Evolutionary conservation across 2,888 invertebrate species (phyloP), one percentile per base, ranked within the genome.

Genomic region (Clistopyga incitator): DNA sequence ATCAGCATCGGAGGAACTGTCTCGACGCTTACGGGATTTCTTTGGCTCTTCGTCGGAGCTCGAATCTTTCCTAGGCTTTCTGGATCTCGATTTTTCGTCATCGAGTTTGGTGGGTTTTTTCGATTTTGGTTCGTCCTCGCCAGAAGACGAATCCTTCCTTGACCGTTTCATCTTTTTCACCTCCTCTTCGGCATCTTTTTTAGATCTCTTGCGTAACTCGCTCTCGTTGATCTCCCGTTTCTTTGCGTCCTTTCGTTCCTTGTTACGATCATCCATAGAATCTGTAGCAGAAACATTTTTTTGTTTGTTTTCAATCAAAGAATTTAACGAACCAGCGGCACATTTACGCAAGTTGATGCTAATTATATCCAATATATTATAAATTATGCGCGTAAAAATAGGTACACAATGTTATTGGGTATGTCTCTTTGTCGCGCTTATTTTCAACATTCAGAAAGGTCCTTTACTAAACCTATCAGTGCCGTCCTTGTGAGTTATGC

Each of bases 11-110:
- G 94, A 95, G 6, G 95, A 95, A 47, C 95, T 95, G 82, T 95
- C 95, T 84, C 95, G 95, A 15, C 95, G 94, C 89, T 95, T 95
- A 86, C 95, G 95, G 11, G 94, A 94, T 88, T 95, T 95, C 88
- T 95, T 95, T 25, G 94, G 94, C 71, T 94, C 94, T 0, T 95
- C 95, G 20, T 96, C 96, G 0, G 95, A 94, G 54, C 87, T 87
- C 23, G 87, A 86, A 70, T 87, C 86, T 56, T 83, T 87, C 11
- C 83, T 84, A 4, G 72, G 52, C 34, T 86, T 87, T 34, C 91
- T 89, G 4, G 91, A 90, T 67, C 90, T 89, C 0, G 90, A 88
- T 74, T 91, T 92, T 0, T 95, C 94, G 83, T 95, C 94, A 81
- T 91, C 88, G 70, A 75, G 82, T 85, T 89, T 92, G 38, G 34